phyloP scores from a whole-genome alignment of 2,888 invertebrate species.

The Leucania comma region DNA sequence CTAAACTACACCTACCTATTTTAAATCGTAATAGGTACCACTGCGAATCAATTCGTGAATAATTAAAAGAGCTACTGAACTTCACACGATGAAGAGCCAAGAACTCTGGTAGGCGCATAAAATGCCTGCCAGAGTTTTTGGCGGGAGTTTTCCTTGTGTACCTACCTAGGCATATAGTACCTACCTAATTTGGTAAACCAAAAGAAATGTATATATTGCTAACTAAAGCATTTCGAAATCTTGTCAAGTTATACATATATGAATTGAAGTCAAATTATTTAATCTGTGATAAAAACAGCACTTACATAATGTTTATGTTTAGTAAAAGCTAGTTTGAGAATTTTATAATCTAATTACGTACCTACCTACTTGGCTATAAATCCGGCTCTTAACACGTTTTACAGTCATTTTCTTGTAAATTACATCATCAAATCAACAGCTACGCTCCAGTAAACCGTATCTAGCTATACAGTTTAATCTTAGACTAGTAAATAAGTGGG shows the following conservation, averaged over 20 bases:
- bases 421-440: background rate
- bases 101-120: too few species aligned
- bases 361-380: conserved; percentile 19
- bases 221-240: background rate
- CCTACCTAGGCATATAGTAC: too few species aligned
- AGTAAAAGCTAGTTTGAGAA: conserved; percentile 23
- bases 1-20: too few species aligned
- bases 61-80: too few species aligned
- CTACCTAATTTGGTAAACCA: too few species aligned
- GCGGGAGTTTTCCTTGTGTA: too few species aligned
- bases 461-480: background rate
- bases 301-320: conserved; percentile 1
- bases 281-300: conserved; percentile 13
- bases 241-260: conserved; percentile 5
- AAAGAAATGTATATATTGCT: too few species aligned
- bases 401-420: conserved; percentile 37
- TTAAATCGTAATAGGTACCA: too few species aligned
- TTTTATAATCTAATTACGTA: conserved; percentile 37
- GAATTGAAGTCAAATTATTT: conserved; percentile 11
- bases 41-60: too few species aligned
- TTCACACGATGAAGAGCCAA: too few species aligned
- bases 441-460: background rate
- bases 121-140: too few species aligned
- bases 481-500: conserved; percentile 4
- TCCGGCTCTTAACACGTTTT: conserved; percentile 16